phyloP scores from a whole-genome alignment of 2,888 invertebrate species.

The Mongoloraphidia duomilia region DNA sequence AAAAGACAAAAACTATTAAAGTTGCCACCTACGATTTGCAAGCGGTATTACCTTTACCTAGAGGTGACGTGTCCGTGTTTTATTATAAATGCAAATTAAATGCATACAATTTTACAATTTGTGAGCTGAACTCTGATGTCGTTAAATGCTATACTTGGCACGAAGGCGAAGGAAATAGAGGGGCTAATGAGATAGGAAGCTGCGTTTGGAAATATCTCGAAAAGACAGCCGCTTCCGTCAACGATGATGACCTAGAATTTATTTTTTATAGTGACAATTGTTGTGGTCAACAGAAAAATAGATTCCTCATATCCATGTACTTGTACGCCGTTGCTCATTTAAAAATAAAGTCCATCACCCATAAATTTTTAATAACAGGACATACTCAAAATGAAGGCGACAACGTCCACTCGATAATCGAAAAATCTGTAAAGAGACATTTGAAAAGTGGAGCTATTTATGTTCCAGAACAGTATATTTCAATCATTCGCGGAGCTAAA shows the following conservation, averaged over 20 bases:
- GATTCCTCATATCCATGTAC: conserved; percentile 14
- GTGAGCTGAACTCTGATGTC: conserved; percentile 8
- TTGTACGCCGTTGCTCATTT: conserved; percentile 12
- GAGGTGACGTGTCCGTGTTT: conserved; percentile 15
- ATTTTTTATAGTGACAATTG: conserved; percentile 20
- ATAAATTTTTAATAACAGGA: conserved; percentile 16
- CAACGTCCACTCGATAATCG: conserved; percentile 15
- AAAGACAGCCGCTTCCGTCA: neutral
- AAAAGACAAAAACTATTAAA: conserved; percentile 2
- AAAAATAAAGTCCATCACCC: conserved; percentile 14
- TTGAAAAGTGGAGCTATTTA: conserved; percentile 9
- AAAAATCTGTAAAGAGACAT: conserved; percentile 10
- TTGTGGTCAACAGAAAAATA: conserved; percentile 17
- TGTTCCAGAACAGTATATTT: conserved; percentile 11
- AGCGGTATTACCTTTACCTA: conserved; percentile 16
- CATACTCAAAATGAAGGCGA: conserved; percentile 19
- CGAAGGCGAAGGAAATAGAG: conserved; percentile 13
- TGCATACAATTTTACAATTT: conserved; percentile 15
- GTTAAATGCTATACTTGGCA: conserved; percentile 16
- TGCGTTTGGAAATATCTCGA: conserved; percentile 13
- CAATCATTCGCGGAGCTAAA: conserved; percentile 10
- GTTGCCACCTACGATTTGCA: conserved; percentile 16
- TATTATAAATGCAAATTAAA: conserved; percentile 16
- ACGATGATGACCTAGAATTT: conserved; percentile 4
- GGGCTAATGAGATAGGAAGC: conserved; percentile 16